Percentiles rank a stretch among this genome's conserved stretches.
Evolutionary conservation across 2,888 invertebrate species (phyloP).

Genomic region (Coecobrya sp.): DNA sequence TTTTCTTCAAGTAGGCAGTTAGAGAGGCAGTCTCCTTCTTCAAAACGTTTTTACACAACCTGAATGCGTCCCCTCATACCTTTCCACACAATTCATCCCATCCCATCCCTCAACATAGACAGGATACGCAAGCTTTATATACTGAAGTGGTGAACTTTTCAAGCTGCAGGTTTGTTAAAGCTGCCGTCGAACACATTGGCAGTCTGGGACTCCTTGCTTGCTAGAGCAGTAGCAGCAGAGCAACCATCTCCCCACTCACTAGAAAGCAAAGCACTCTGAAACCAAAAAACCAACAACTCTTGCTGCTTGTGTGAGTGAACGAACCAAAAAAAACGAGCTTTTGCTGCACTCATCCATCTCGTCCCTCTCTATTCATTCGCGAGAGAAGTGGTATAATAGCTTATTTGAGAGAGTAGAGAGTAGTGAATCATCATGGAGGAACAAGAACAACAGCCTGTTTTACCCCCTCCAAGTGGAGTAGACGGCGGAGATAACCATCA

Average conservation of each 20-base stretch:
- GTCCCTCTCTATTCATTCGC: background rate
- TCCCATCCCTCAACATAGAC: too few relatives aligned
- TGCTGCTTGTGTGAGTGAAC: background rate
- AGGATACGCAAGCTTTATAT: background rate
- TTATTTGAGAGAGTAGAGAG: background rate
- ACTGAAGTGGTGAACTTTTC: conserved; percentile 15
- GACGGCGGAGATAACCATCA: conserved; percentile 30
- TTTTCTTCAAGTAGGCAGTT: background rate
- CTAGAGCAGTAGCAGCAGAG: conserved; percentile 66
- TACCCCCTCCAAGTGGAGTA: conserved; percentile 15
- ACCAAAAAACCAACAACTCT: background rate
- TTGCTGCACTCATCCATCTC: conserved; percentile 1
- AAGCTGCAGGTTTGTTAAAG: background rate
- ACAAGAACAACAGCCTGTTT: conserved; percentile 23
- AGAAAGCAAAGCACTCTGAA: background rate
- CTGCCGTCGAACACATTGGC: conserved; percentile 52
- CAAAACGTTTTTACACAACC: too few relatives aligned
- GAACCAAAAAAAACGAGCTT: conserved; percentile 18
- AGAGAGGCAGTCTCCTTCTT: background rate
- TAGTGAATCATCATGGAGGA: conserved; percentile 61
- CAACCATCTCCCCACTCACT: conserved; percentile 13
- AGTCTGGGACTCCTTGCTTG: conserved; percentile 64
- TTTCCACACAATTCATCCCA: too few relatives aligned
- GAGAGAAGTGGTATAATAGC: background rate
- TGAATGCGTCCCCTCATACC: too few relatives aligned